phyloP scores from a whole-genome alignment of 2,113 vertebrate genomes.

The Brienomyrus brachyistius region DNA sequence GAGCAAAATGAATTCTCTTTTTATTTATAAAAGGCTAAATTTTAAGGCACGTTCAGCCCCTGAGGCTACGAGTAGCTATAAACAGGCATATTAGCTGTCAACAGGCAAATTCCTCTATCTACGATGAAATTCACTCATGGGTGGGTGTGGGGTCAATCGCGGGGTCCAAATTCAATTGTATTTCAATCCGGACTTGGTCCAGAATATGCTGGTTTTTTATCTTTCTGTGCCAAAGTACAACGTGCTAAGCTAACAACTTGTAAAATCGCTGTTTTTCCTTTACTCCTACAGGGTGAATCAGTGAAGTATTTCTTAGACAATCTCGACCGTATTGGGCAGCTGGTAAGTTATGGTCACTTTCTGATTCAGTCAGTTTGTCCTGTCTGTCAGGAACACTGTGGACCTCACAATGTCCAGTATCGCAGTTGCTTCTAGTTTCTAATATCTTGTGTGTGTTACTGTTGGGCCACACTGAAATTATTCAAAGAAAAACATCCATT shows the following conservation, averaged over 20 bases:
- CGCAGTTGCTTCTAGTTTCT: not conserved
- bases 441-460: not conserved
- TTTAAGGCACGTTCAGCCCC: not conserved
- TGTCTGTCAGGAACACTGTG: not conserved
- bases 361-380: not conserved
- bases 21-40: not conserved
- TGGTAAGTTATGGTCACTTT: slow-evolving; percentile 70
- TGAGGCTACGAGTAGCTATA: not conserved
- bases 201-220: not conserved
- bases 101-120: not conserved
- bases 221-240: not conserved
- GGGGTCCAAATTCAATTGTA: not conserved
- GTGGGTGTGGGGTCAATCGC: not conserved
- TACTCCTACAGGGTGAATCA: slow-evolving; percentile 76
- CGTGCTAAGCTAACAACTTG: not conserved
- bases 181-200: not conserved
- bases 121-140: not conserved
- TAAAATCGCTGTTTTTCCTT: slow-evolving; percentile 19
- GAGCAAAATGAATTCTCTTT: not conserved
- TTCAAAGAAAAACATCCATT: not conserved
- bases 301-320: slow-evolving; percentile 98
- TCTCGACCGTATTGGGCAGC: slow-evolving; percentile 89
- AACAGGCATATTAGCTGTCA: not conserved
- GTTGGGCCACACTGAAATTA: not conserved
- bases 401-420: not conserved